A percentile compares a stretch with the other conserved stretches of the same genome.
phyloP scores from a whole-genome alignment of 2,888 invertebrate genomes.

The Melanargia galathea region DNA sequence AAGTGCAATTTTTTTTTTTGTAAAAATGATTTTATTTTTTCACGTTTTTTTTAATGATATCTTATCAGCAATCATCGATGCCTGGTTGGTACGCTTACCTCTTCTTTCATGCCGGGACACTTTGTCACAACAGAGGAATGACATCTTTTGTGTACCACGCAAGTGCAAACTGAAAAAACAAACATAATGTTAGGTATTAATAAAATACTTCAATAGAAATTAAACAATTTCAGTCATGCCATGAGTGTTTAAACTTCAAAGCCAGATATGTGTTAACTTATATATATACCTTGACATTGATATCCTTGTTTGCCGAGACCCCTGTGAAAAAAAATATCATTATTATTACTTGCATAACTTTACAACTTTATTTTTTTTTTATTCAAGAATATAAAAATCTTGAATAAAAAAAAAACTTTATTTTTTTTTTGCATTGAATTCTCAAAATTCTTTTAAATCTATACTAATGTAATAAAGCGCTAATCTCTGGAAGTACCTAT shows the following conservation, averaged over 20 bases:
- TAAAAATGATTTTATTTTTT: too few species aligned
- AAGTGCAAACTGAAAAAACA: conserved; percentile 93
- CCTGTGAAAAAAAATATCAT: conserved; percentile 79
- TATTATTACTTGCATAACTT: neutral
- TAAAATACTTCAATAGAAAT: neutral
- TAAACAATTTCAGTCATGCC: neutral
- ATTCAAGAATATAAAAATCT: too few species aligned
- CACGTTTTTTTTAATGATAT: too few species aligned
- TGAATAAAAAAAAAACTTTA: too few species aligned
- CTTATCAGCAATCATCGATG: neutral
- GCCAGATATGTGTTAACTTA: conserved; percentile 39
- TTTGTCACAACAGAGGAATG: conserved; percentile 98
- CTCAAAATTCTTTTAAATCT: too few species aligned
- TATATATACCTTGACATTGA: conserved; percentile 98
- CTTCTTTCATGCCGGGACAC: conserved; percentile 98
- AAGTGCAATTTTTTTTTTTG: too few species aligned
- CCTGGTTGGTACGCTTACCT: conserved; percentile 73
- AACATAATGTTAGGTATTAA: conserved; percentile 47
- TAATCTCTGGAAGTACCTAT: too few species aligned
- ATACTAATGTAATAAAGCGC: too few species aligned
- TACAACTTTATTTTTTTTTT: too few species aligned
- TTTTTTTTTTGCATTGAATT: too few species aligned
- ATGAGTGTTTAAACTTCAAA: too few species aligned
- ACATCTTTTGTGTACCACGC: conserved; percentile 99
- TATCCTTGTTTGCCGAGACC: conserved; percentile 98